A percentile compares a stretch with the other conserved stretches of the same genome.
Evolutionary conservation across 2,113 vertebrate genomes (phyloP).

Genomic region (Thryonomys swinderianus): DNA sequence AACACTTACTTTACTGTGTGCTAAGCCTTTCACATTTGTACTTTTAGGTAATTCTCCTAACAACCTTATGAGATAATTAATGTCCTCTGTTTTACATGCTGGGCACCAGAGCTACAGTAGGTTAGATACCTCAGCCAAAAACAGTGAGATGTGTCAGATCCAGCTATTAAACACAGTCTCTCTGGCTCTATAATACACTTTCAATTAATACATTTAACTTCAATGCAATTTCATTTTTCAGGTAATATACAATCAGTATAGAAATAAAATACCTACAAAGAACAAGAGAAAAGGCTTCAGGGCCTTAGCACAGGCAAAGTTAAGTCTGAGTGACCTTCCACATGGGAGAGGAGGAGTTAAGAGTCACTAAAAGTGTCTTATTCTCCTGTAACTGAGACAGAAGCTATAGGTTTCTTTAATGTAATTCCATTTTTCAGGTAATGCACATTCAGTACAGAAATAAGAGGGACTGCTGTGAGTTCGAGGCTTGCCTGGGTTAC

Average conservation of each 20-base stretch:
- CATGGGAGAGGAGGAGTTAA: background rate
- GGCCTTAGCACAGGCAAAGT: background rate
- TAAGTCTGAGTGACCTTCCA: background rate
- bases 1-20: background rate
- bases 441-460: too few species aligned
- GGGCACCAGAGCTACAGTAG: background rate
- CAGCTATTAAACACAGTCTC: background rate
- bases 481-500: too few species aligned
- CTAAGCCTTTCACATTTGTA: background rate
- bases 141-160: background rate
- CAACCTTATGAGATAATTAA: background rate
- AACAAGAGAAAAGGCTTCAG: background rate
- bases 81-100: background rate
- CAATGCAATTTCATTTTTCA: slow-evolving; percentile 10
- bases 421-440: too few species aligned
- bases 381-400: too few species aligned
- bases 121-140: background rate
- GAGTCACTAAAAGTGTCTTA: too few species aligned
- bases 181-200: background rate
- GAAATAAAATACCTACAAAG: background rate
- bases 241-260: background rate
- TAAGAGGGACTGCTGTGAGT: too few species aligned
- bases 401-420: too few species aligned
- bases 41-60: background rate
- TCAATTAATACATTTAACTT: background rate